Evolutionary conservation across 1,140 invertebrate genomes (phyloP).

Genomic region (Aleiodes sp.): DNA sequence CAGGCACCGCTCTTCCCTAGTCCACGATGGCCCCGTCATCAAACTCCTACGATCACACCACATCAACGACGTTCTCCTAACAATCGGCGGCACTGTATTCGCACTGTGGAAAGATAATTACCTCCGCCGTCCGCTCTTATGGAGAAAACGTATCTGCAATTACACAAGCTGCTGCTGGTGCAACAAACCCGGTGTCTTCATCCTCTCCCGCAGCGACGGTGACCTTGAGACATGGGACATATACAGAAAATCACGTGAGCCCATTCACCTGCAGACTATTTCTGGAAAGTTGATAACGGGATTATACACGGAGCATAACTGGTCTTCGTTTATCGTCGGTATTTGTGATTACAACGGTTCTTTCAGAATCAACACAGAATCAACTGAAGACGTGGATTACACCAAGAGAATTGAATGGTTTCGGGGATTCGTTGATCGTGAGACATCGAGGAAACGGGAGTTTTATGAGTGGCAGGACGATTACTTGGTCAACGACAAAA

Average conservation of each 20-base stretch:
- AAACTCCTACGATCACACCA: conserved; percentile 69
- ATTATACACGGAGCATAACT: conserved; percentile 30
- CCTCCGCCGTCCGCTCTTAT: conserved; percentile 64
- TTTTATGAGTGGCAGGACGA: conserved; percentile 49
- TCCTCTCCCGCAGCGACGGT: conserved; percentile 64
- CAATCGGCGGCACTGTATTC: conserved; percentile 70
- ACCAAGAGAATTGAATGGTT: conserved; percentile 51
- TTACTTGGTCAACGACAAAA: conserved; percentile 43
- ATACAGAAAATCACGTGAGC: conserved; percentile 41
- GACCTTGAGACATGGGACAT: conserved; percentile 69
- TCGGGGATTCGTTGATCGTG: conserved; percentile 50
- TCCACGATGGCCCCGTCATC: conserved; percentile 74
- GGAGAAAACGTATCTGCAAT: conserved; percentile 60
- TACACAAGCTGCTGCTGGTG: conserved; percentile 68
- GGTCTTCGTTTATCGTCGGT: conserved; percentile 37
- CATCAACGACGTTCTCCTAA: conserved; percentile 68
- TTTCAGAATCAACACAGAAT: conserved; percentile 44
- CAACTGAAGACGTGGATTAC: conserved; percentile 20
- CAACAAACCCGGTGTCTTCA: conserved; percentile 62
- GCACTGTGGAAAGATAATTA: conserved; percentile 70
- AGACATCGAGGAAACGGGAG: conserved; percentile 49
- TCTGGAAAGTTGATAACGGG: conserved; percentile 47
- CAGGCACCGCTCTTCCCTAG: conserved; percentile 48
- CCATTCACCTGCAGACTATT: conserved; percentile 44
- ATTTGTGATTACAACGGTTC: conserved; percentile 44